These are phyloP conservation scores for Omphaloscelis lunosa DNA, from an alignment of 2,888 invertebrate genomes.

Conservation along the genomic window DNA sequence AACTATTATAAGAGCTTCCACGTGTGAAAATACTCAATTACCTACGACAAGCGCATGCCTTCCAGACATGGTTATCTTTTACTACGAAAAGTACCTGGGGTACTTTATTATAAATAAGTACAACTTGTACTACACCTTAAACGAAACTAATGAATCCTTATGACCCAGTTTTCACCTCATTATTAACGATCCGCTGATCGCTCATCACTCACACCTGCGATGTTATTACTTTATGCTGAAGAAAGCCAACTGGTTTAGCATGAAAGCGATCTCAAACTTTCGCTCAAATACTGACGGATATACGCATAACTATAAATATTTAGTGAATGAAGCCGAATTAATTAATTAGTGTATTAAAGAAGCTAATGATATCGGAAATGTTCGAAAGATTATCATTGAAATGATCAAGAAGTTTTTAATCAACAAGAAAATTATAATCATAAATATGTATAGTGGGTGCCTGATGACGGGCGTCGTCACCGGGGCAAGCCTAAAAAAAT, in stretches of 20 bases:
- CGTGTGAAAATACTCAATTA: too few species aligned
- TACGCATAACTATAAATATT: slow-evolving; percentile 45
- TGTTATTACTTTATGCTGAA: slow-evolving; percentile 78
- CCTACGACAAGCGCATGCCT: background rate
- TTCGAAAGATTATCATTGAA: slow-evolving; percentile 12
- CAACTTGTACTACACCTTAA: background rate
- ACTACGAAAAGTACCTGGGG: too few species aligned
- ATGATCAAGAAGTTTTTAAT: background rate
- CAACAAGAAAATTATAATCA: background rate
- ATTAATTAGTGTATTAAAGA: slow-evolving; percentile 7
- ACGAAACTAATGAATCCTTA: slow-evolving; percentile 21
- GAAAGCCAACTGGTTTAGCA: slow-evolving; percentile 85
- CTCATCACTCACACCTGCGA: slow-evolving; percentile 63
- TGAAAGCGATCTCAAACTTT: slow-evolving; percentile 78
- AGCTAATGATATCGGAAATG: background rate
- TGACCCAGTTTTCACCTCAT: slow-evolving; percentile 16
- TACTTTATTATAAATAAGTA: background rate
- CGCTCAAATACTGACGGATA: slow-evolving; percentile 71
- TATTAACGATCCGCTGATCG: slow-evolving; percentile 30
- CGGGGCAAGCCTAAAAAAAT: too few species aligned
- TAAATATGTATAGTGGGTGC: background rate
- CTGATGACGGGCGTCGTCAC: too few species aligned
- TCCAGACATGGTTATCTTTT: background rate
- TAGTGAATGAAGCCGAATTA: background rate
- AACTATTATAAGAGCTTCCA: background rate